Evolutionary conservation across 2,797 vertebrate species (phyloP).

Genomic region (Premnoplex brunnescens): DNA sequence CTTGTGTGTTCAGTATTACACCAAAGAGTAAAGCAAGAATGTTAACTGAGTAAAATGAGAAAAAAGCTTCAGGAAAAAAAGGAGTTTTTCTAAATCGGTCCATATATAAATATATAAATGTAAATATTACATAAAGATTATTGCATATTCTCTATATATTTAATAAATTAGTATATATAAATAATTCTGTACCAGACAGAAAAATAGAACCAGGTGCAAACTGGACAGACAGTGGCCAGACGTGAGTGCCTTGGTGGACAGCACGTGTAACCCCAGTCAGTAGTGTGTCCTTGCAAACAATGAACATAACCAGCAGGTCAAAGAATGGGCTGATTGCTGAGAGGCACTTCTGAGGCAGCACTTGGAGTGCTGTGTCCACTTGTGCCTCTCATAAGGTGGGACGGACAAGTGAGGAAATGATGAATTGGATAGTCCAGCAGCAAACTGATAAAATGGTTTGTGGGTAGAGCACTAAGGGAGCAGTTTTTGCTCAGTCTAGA

Average conservation of each 20-base stretch:
- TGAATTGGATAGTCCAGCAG: not conserved
- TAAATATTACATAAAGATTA: not conserved
- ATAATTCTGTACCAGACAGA: not conserved
- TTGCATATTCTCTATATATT: not conserved
- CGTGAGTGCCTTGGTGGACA: not conserved
- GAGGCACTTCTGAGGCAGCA: not conserved
- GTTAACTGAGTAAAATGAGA: not conserved
- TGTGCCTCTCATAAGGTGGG: not conserved
- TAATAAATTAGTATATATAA: not conserved
- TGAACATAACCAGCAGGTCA: not conserved
- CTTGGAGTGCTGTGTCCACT: not conserved
- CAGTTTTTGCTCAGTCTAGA: not conserved
- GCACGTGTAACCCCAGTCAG: not conserved
- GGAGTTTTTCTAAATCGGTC: not conserved
- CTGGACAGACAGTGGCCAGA: not conserved
- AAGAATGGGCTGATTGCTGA: not conserved
- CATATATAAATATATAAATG: fast-evolving
- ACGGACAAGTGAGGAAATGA: not conserved
- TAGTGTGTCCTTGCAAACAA: not conserved
- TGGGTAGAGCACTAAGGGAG: not conserved
- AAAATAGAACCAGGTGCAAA: not conserved
- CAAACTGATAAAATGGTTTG: not conserved
- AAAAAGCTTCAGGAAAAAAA: not conserved
- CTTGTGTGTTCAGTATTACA: not conserved
- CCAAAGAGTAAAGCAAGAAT: not conserved